Conservation (phyloP, 2,888 invertebrate species). For the Clepsis dumicolana region DNA sequence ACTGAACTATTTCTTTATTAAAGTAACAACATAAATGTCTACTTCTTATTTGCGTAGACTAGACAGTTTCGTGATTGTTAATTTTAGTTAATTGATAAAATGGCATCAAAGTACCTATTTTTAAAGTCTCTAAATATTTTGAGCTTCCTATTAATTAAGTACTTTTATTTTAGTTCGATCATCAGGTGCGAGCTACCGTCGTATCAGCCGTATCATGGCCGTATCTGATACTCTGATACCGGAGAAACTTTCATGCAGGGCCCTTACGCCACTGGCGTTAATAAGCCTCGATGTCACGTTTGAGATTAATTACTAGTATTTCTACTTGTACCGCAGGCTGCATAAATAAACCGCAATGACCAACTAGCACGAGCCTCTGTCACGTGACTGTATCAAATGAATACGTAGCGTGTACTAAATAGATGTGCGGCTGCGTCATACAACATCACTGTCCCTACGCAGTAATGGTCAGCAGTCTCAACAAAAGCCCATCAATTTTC, state of each 20-base stretch:
- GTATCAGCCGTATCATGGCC: no score
- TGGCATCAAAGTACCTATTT: not conserved
- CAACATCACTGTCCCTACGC: conserved; percentile 3
- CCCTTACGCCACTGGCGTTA: no score
- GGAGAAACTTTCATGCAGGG: no score
- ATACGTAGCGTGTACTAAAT: conserved; percentile 12
- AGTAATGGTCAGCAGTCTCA: not conserved
- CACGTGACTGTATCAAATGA: conserved; percentile 45
- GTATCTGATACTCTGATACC: no score
- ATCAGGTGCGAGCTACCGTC: no score
- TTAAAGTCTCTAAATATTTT: not conserved
- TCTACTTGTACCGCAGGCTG: conserved; percentile 16
- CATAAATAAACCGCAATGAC: conserved; percentile 36
- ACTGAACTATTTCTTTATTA: conserved; percentile 6
- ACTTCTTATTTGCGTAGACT: not conserved
- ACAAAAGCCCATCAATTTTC: conserved; percentile 13
- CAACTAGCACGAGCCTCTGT: conserved; percentile 45
- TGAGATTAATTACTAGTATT: not conserved
- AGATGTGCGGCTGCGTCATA: conserved; percentile 22
- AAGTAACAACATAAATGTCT: not conserved
- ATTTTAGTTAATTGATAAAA: conserved; percentile 2
- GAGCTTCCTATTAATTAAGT: no score
- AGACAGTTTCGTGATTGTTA: not conserved
- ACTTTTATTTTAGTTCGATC: no score
- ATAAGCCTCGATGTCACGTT: conserved; percentile 10